These are phyloP conservation scores for Eurytemora carolleeae DNA, from an alignment of 1,140 invertebrate species.

Conservation along the genomic window DNA sequence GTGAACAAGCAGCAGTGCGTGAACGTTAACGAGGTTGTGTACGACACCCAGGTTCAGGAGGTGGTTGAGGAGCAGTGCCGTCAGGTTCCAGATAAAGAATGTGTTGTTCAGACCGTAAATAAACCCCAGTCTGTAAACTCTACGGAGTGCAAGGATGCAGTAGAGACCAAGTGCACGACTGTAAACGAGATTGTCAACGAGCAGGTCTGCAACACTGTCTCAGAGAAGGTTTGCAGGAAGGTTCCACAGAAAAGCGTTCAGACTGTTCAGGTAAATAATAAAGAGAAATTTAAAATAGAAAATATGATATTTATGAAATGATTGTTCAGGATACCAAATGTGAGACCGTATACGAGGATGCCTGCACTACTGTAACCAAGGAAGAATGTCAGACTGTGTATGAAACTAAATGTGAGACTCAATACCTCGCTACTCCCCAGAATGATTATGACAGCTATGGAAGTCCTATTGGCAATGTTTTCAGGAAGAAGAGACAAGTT, in stretches of 20 bases:
- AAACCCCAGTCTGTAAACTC: conserved; percentile 6
- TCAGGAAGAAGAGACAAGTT: not conserved
- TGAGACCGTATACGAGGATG: conserved; percentile 1
- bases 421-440: not conserved
- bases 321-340: not conserved
- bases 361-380: conserved; percentile 1
- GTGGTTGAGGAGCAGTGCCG: conserved; percentile 7
- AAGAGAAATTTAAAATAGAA: conserved; percentile 5
- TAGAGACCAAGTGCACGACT: not conserved
- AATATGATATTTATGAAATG: not conserved
- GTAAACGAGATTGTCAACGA: conserved; percentile 9
- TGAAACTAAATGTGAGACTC: conserved; percentile 7
- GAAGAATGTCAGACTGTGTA: conserved; percentile 13
- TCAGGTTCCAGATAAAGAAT: conserved; percentile 11
- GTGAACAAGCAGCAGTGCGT: conserved; percentile 9
- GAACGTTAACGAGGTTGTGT: conserved; percentile 8
- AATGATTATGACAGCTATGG: conserved; percentile 5
- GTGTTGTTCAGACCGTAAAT: conserved; percentile 7
- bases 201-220: conserved; percentile 5
- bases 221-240: conserved; percentile 5
- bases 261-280: no score
- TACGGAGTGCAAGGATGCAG: conserved; percentile 3
- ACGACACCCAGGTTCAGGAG: conserved; percentile 8
- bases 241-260: conserved; percentile 2
- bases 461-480: conserved; percentile 3